These are phyloP conservation scores for Endomychus coccineus DNA, from an alignment of 2,888 invertebrate genomes.

Conservation along the genomic window DNA sequence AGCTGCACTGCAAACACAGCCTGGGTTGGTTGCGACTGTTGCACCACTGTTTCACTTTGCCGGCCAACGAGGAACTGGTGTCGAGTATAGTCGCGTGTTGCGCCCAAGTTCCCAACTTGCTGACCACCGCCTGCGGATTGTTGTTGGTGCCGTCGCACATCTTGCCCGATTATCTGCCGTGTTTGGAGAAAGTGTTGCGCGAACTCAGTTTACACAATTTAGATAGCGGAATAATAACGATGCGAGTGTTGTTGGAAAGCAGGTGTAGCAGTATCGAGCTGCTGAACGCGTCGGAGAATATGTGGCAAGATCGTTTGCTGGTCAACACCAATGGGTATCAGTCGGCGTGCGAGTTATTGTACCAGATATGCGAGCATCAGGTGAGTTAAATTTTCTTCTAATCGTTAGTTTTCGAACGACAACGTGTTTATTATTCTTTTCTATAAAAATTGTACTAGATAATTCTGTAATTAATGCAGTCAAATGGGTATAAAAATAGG, in stretches of 20 bases:
- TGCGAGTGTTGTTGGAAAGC: constrained; percentile 53
- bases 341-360: constrained; percentile 72
- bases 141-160: constrained; percentile 60
- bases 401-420: no score
- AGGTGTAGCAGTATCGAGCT: constrained; percentile 42
- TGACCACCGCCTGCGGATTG: constrained; percentile 65
- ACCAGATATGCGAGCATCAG: constrained; percentile 63
- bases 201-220: constrained; percentile 60
- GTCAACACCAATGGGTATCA: constrained; percentile 44
- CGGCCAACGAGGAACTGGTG: constrained; percentile 31
- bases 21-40: constrained; percentile 71
- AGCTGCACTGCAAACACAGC: constrained; percentile 51
- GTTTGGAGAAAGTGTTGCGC: constrained; percentile 61
- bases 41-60: constrained; percentile 64
- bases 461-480: no score
- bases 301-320: constrained; percentile 35
- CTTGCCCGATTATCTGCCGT: constrained; percentile 54
- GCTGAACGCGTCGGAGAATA: constrained; percentile 32
- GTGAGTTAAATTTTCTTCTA: constrained; percentile 25
- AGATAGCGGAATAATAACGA: constrained; percentile 52
- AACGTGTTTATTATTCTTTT: no score
- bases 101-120: constrained; percentile 57
- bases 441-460: no score
- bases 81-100: constrained; percentile 50
- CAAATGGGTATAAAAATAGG: no score